phyloP scores from a whole-genome alignment of 2,113 vertebrate species.

The Todiramphus chloris region DNA sequence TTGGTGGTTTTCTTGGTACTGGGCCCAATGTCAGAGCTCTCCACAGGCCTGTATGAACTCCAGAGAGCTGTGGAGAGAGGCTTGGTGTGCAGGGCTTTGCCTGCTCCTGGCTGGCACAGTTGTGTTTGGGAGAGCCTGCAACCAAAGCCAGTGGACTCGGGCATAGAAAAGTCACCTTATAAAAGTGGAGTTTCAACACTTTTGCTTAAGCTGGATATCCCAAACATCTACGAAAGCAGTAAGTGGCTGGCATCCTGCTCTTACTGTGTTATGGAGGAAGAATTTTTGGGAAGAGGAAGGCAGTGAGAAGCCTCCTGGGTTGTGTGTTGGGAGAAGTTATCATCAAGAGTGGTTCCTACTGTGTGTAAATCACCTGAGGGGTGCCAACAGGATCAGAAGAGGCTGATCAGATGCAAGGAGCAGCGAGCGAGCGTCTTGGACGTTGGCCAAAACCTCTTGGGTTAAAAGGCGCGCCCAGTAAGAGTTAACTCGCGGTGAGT shows the following conservation, averaged over 20 bases:
- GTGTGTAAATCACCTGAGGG: neutral
- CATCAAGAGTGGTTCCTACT: neutral
- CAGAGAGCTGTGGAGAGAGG: neutral
- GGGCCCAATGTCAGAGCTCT: neutral
- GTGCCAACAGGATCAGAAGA: neutral
- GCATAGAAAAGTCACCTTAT: neutral
- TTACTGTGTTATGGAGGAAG: neutral
- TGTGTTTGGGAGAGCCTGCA: neutral
- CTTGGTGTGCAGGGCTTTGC: neutral
- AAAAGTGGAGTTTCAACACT: neutral
- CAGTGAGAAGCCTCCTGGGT: neutral
- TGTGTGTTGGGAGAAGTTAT: neutral
- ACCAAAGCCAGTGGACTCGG: neutral
- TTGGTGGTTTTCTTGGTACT: neutral
- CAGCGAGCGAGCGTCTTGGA: neutral
- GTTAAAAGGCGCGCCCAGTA: neutral
- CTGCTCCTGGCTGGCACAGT: neutral
- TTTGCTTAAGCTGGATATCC: neutral
- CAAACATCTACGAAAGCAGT: neutral
- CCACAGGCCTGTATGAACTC: neutral
- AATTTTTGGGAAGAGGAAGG: neutral
- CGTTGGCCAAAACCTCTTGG: neutral
- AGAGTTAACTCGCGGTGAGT: slow-evolving; percentile 25
- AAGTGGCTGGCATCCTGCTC: neutral
- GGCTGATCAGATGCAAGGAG: neutral